Conservation (phyloP, 2,888 invertebrate genomes). For the Drosophila paranaensis region DNA sequence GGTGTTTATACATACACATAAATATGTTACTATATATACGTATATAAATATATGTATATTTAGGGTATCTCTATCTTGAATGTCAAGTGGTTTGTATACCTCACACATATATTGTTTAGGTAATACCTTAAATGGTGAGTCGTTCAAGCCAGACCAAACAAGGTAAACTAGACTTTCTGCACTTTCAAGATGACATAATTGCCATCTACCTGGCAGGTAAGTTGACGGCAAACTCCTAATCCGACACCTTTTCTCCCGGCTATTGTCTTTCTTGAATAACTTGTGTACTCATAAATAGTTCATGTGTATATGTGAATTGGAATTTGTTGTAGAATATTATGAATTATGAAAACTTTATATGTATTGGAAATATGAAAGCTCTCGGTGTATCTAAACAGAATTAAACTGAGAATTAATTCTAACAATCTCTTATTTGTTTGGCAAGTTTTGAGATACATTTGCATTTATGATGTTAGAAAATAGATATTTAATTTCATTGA, state of each 20-base stretch:
- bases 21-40: background rate
- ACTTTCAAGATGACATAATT: background rate
- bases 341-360: background rate
- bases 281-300: too few relatives aligned
- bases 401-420: background rate
- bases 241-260: too few relatives aligned
- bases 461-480: too few relatives aligned
- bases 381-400: background rate
- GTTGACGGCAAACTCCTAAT: too few relatives aligned
- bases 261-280: too few relatives aligned
- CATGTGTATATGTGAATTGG: background rate
- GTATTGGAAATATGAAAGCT: background rate
- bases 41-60: too few relatives aligned
- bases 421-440: too few relatives aligned
- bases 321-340: background rate
- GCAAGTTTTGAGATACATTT: too few relatives aligned
- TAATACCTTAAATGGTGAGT: background rate
- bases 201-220: background rate
- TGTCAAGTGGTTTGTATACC: background rate
- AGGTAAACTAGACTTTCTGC: background rate
- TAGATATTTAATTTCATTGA: too few relatives aligned
- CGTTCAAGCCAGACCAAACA: background rate
- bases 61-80: background rate
- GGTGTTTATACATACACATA: background rate
- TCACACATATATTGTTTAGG: background rate